These are phyloP conservation scores for Cygnus atratus DNA, from an alignment of 2,113 vertebrate species.

Conservation along the genomic window DNA sequence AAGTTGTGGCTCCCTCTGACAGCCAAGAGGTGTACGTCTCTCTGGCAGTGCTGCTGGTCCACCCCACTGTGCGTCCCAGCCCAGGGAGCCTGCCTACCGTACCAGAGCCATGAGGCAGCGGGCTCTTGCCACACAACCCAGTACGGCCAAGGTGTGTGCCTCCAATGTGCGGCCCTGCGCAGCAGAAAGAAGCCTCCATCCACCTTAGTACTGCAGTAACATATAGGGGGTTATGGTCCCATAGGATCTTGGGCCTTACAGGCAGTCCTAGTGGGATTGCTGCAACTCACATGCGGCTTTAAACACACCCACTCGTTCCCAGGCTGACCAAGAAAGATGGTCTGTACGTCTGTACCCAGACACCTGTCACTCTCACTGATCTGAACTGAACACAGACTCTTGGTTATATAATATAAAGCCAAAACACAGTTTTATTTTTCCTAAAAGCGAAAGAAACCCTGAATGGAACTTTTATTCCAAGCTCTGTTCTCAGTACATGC, in stretches of 20 bases:
- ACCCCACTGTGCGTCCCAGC: accelerated
- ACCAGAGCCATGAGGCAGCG: background rate
- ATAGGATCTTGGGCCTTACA: background rate
- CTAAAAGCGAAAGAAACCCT: background rate
- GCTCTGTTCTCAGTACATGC: background rate
- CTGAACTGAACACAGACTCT: background rate
- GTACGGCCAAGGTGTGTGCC: background rate
- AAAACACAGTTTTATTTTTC: background rate
- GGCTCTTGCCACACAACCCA: background rate
- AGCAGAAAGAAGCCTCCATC: background rate
- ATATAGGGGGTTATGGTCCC: background rate
- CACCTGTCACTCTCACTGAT: background rate
- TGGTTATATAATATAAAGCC: background rate
- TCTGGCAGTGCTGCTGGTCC: background rate
- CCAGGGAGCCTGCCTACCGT: background rate
- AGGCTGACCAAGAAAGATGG: background rate
- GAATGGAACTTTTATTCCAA: background rate
- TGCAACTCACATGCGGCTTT: background rate
- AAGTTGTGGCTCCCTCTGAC: background rate
- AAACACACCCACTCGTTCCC: background rate
- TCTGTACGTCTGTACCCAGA: background rate
- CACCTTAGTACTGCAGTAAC: background rate
- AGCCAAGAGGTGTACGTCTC: background rate
- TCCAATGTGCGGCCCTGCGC: background rate
- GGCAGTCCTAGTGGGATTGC: background rate